These are phyloP conservation scores for Drosophila austrosaltans DNA, from an alignment of 2,888 invertebrate genomes.

Conservation along the genomic window DNA sequence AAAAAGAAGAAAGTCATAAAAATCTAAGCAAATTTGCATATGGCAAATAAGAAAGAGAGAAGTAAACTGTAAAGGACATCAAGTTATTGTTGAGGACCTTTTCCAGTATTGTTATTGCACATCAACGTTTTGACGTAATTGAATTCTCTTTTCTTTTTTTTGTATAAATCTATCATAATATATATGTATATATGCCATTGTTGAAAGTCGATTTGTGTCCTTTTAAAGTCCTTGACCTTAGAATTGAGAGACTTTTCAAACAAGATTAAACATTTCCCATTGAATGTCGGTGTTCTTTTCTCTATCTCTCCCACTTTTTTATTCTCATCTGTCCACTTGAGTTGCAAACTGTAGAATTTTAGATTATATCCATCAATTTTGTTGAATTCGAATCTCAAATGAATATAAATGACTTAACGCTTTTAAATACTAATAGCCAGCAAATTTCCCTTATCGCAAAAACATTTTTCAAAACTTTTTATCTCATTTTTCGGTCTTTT, in stretches of 20 bases:
- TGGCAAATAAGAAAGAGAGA: not conserved
- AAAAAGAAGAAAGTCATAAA: slow-evolving; percentile 18
- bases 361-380: slow-evolving; percentile 16
- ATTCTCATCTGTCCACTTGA: slow-evolving; percentile 42
- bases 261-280: slow-evolving; percentile 21
- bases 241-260: slow-evolving; percentile 2
- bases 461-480: slow-evolving; percentile 65
- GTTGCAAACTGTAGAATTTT: slow-evolving; percentile 38
- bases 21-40: slow-evolving; percentile 7
- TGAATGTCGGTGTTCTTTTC: slow-evolving; percentile 4
- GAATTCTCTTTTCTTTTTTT: not conserved
- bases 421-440: slow-evolving; percentile 73
- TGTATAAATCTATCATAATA: slow-evolving; percentile 18
- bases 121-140: slow-evolving; percentile 3
- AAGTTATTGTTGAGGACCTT: slow-evolving; percentile 5
- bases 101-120: not conserved
- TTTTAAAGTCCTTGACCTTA: slow-evolving; percentile 7
- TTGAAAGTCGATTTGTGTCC: not conserved
- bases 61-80: slow-evolving; percentile 3
- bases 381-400: slow-evolving; percentile 55
- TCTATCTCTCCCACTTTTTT: slow-evolving; percentile 16
- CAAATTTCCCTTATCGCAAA: slow-evolving; percentile 72
- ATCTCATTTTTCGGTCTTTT: slow-evolving; percentile 45
- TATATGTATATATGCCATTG: not conserved
- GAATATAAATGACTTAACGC: slow-evolving; percentile 80